Base-by-base conservation (phyloP, 1,140 invertebrate genomes). In the Ericerus pela region DNA sequence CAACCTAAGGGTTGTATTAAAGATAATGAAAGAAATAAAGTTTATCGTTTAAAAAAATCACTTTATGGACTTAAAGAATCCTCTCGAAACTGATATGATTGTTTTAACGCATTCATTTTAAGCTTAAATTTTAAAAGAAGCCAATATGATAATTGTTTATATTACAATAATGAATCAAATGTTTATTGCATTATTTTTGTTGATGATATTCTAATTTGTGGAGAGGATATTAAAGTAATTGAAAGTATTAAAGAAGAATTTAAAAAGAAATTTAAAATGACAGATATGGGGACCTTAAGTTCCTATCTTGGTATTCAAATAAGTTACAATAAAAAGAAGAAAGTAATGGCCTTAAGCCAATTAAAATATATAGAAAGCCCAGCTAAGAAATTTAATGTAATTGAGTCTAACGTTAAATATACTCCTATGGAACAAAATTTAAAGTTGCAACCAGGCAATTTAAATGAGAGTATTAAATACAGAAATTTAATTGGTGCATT, bases 1-100 rank as follows among this genome's bases (percentile, higher is more conserved):
- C 28, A 55, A 26, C 53, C 57, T 14, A 41, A 55, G 18, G 64
- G 63, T 22, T 51, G 60, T 27, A 27, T n/a, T n/a, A n/a, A 41
- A 41, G 20, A 11, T 11, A 24, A 10, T n/a, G 20, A 24, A 8
- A 5, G 3, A 16, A n/a, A n/a, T n/a, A 16, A 43, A 33, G 51
- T 59, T 26, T 51, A 30, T 28, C 53, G 51, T 10, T 53, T 59
- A 54, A n/a, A 41, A 5, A 53, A 53, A 29, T 38, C 56, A 12
- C n/a, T 54, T 6, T 54, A 58, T 31, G 56, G 56, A 12, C 16
- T 58, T 26, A 58, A 54, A 33, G 27, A 57, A 26, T 16, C 28
- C 20, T 28, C 57, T 14, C 11, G 33, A 16, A 27, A 26, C 27
- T 58, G 57, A 41, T 33, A 58, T 33, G 38, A 58, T 28, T 6